Evolutionary conservation across 2,888 invertebrate genomes (phyloP).

Genomic region (Desoria tigrina): DNA sequence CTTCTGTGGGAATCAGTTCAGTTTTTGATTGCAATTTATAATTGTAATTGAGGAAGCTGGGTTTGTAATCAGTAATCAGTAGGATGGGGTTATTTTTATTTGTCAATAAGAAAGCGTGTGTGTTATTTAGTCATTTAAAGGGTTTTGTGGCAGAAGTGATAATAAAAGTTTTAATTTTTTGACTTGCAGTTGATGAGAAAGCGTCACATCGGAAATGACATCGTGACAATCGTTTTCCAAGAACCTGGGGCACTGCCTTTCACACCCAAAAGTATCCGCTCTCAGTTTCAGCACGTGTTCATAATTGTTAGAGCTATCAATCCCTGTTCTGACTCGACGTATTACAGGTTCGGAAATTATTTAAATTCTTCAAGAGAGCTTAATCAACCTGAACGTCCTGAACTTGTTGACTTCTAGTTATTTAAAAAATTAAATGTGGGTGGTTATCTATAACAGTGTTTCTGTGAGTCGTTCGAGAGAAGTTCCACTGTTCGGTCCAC

Average conservation of each 20-base stretch:
- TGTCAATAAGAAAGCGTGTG: background rate
- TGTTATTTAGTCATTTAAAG: background rate
- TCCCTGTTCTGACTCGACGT: constrained; percentile 87
- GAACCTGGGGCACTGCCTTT: constrained; percentile 90
- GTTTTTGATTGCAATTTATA: too few species aligned
- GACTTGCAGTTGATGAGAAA: constrained; percentile 74
- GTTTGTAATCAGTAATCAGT: too few species aligned
- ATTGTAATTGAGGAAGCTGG: too few species aligned
- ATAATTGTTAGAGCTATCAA: constrained; percentile 85
- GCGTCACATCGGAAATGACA: constrained; percentile 96
- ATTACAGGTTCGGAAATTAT: constrained; percentile 72
- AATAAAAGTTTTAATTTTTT: background rate
- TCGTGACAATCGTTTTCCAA: constrained; percentile 94
- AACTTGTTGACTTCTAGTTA: too few species aligned
- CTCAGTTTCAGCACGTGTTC: constrained; percentile 97
- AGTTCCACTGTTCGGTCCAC: constrained; percentile 95
- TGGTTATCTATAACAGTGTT: constrained; percentile 55
- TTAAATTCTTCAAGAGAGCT: too few species aligned
- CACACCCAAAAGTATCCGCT: constrained; percentile 89
- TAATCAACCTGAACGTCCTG: constrained; percentile 8
- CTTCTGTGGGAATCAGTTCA: too few species aligned
- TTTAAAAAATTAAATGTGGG: too few species aligned
- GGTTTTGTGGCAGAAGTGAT: background rate
- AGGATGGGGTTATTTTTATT: too few species aligned
- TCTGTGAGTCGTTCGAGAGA: constrained; percentile 79